Percentiles rank a stretch among this genome's conserved stretches.
phyloP scores from a whole-genome alignment of 2,888 invertebrate species.

The Hofmannophila pseudospretella region DNA sequence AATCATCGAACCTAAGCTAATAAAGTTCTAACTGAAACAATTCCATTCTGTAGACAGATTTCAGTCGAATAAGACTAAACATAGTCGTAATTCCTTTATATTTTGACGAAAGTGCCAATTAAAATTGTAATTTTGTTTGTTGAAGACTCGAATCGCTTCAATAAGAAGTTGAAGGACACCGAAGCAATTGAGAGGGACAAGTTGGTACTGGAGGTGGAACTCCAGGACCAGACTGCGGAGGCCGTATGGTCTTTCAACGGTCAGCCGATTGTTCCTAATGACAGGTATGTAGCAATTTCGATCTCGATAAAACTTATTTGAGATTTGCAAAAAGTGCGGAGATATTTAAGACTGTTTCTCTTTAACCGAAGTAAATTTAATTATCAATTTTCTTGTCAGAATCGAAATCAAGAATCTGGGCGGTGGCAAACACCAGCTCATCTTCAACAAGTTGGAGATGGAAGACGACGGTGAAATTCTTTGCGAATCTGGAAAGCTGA shows the following conservation, averaged over 20 bases:
- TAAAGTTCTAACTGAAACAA: not conserved
- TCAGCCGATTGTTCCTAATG: constrained; percentile 87
- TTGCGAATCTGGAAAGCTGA: constrained; percentile 90
- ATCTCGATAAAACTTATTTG: not conserved
- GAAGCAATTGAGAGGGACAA: constrained; percentile 95
- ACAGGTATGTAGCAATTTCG: constrained; percentile 67
- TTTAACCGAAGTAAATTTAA: too few species aligned
- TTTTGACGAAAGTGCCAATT: not conserved
- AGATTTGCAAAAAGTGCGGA: too few species aligned
- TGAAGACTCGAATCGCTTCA: constrained; percentile 96
- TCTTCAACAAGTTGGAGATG: constrained; percentile 91
- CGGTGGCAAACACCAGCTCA: constrained; percentile 95
- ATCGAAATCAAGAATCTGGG: constrained; percentile 94
- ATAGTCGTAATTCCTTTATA: not conserved
- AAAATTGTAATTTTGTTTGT: constrained; percentile 21
- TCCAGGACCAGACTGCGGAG: constrained; percentile 97
- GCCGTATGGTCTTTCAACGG: constrained; percentile 98
- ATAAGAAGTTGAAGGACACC: constrained; percentile 97
- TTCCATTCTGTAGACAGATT: not conserved
- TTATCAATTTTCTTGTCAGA: too few species aligned
- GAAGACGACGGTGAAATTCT: constrained; percentile 91
- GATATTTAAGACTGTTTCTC: too few species aligned
- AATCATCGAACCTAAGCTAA: constrained; percentile 27
- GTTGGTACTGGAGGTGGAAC: constrained; percentile 93
- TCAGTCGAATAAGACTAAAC: not conserved